phyloP scores from a whole-genome alignment of 2,113 vertebrate species.

The Hippocampus comes region DNA sequence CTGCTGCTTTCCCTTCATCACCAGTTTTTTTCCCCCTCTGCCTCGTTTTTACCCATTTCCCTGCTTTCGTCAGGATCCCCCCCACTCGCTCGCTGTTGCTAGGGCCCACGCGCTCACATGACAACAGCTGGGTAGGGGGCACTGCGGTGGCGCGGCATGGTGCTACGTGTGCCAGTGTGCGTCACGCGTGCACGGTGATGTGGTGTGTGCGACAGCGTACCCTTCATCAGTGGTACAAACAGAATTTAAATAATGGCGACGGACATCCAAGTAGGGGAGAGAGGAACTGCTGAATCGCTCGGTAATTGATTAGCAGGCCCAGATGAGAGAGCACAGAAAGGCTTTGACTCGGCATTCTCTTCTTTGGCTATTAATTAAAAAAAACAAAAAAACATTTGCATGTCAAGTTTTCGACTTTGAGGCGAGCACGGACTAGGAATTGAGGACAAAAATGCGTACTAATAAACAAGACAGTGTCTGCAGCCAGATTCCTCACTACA shows the following conservation, averaged over 20 bases:
- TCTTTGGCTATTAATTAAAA: constrained; percentile 12
- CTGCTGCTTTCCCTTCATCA: constrained; percentile 27
- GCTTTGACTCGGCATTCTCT: constrained; percentile 20
- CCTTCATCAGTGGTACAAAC: constrained; percentile 63
- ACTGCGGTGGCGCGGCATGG: constrained; percentile 61
- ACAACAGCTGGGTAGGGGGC: constrained; percentile 74
- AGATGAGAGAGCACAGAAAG: constrained; percentile 28
- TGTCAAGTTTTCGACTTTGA: constrained; percentile 26
- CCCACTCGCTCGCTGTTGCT: constrained; percentile 72
- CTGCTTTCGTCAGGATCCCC: constrained; percentile 57
- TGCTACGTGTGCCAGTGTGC: constrained; percentile 39
- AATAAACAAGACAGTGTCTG: constrained; percentile 3
- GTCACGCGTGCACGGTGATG: not conserved
- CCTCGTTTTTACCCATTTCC: constrained; percentile 58
- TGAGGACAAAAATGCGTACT: constrained; percentile 1
- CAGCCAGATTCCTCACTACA: constrained; percentile 12
- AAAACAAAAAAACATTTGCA: constrained; percentile 22
- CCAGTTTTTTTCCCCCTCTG: constrained; percentile 36
- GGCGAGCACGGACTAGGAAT: constrained; percentile 20
- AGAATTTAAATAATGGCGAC: constrained; percentile 55
- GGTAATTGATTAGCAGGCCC: constrained; percentile 51
- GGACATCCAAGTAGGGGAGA: constrained; percentile 47
- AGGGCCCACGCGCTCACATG: constrained; percentile 73
- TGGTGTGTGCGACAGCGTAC: constrained; percentile 38
- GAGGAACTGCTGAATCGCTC: constrained; percentile 54